phyloP scores from a whole-genome alignment of 2,113 vertebrate species.

The Gobius niger region DNA sequence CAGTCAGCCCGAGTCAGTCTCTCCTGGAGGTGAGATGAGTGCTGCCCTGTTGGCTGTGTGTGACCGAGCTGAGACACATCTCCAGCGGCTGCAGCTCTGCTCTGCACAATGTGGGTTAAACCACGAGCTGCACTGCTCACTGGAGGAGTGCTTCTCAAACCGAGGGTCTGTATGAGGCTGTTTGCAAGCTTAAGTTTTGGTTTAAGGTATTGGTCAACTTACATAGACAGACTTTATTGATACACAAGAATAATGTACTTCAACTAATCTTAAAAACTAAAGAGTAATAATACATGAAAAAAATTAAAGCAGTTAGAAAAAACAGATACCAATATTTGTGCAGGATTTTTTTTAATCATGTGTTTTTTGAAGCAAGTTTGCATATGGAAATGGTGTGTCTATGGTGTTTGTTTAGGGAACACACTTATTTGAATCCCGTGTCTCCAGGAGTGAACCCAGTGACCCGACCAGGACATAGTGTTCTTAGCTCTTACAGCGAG shows the following conservation, averaged over 20 bases:
- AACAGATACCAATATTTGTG: no score
- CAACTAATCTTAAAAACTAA: no score
- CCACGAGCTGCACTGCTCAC: constrained; percentile 38
- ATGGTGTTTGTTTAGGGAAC: constrained; percentile 35
- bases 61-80: constrained; percentile 68
- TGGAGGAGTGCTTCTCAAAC: neutral
- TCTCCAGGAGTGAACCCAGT: constrained; percentile 44
- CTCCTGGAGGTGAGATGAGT: constrained; percentile 19
- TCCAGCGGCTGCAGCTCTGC: constrained; percentile 54
- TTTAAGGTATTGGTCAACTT: no score
- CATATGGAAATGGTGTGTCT: constrained; percentile 46
- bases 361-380: constrained; percentile 27
- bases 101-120: constrained; percentile 52
- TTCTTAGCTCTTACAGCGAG: constrained; percentile 31
- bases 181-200: no score
- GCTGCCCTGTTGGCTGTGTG: constrained; percentile 23
- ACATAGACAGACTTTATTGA: no score
- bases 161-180: no score
- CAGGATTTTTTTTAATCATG: no score
- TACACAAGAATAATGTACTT: no score
- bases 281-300: no score
- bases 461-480: constrained; percentile 47
- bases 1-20: constrained; percentile 44
- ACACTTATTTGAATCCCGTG: constrained; percentile 53
- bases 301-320: no score